phyloP scores from a whole-genome alignment of 2,113 vertebrate species.

The Anguilla rostrata region DNA sequence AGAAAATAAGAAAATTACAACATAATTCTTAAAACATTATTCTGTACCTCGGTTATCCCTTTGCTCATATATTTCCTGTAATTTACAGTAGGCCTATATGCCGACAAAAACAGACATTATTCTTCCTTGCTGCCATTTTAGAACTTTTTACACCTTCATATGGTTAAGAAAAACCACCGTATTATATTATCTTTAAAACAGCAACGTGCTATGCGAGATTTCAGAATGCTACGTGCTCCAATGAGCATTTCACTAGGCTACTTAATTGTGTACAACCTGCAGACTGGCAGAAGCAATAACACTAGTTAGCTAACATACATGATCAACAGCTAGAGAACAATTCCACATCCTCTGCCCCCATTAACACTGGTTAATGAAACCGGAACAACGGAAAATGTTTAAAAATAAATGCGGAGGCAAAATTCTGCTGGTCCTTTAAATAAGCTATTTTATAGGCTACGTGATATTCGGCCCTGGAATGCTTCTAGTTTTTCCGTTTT shows the following conservation, averaged over 20 bases:
- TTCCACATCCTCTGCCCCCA: not conserved
- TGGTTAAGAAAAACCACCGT: not conserved
- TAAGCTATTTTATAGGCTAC: conserved; percentile 41
- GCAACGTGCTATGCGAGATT: not conserved
- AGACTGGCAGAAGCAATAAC: conserved; percentile 7
- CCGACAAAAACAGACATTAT: not conserved
- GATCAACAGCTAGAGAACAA: not conserved
- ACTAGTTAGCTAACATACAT: not conserved
- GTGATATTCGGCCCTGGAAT: conserved; percentile 66
- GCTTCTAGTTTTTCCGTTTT: conserved; percentile 57
- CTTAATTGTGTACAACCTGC: not conserved
- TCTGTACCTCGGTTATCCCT: conserved; percentile 13
- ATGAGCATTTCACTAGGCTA: not conserved
- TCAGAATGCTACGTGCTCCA: not conserved
- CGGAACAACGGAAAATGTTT: conserved; percentile 42
- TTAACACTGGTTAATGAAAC: conserved; percentile 21
- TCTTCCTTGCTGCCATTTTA: not conserved
- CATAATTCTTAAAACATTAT: conserved; percentile 6
- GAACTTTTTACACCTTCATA: not conserved
- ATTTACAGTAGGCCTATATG: not conserved
- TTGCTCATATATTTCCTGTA: conserved; percentile 15
- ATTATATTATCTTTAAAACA: not conserved
- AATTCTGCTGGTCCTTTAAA: conserved; percentile 69
- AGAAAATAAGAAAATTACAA: conserved; percentile 27
- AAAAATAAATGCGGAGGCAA: conserved; percentile 46